Conservation (phyloP, 37 sponge, comb jelly and placozoan genomes). For the Oopsacas minuta region DNA sequence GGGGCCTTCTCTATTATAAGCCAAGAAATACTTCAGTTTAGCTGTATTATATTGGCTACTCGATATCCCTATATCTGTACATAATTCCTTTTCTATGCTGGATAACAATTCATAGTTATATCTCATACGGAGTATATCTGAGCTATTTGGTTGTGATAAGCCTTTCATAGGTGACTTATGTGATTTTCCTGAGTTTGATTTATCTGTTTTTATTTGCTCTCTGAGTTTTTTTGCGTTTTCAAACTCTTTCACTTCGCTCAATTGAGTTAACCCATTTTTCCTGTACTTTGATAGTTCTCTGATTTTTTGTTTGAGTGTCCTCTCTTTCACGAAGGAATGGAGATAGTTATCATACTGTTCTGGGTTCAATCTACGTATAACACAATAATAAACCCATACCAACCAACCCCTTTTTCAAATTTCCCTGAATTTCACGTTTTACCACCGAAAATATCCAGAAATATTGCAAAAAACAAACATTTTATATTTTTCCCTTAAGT, state of each 20-base stretch:
- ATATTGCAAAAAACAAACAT: too few relatives aligned
- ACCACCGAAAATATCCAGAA: too few relatives aligned
- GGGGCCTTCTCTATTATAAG: neutral
- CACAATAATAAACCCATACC: too few relatives aligned
- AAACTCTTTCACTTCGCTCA: slow-evolving; percentile 2
- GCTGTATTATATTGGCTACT: neutral
- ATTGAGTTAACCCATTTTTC: slow-evolving; percentile 48
- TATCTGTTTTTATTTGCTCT: neutral
- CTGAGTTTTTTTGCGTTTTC: neutral
- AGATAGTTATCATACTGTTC: neutral
- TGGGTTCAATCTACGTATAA: neutral
- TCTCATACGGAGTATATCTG: neutral
- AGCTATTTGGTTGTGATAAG: neutral
- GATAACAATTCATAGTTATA: neutral
- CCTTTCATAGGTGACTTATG: slow-evolving; percentile 10
- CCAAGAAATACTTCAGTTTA: neutral
- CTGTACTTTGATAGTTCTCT: slow-evolving; percentile 35
- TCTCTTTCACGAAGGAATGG: slow-evolving; percentile 36
- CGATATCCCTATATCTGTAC: neutral
- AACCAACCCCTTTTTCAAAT: too few relatives aligned
- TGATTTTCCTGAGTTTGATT: neutral
- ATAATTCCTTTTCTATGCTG: neutral
- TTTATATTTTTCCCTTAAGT: too few relatives aligned
- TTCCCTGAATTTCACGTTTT: too few relatives aligned
- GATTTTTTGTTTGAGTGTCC: slow-evolving; percentile 42